phyloP scores from a whole-genome alignment of 1,140 invertebrate genomes.

The Pogonomyrmex barbatus region DNA sequence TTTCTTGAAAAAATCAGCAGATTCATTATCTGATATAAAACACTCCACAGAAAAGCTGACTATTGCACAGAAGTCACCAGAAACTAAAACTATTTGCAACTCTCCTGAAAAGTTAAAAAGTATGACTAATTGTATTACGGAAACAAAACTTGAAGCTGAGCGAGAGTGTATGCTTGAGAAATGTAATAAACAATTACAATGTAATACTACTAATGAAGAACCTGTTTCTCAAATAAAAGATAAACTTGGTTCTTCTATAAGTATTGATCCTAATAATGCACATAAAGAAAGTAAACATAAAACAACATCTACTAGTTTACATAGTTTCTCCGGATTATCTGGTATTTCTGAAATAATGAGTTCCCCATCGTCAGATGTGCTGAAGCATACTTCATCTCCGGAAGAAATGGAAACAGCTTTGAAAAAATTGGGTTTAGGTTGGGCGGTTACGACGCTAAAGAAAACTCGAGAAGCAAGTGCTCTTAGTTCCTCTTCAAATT shows the following conservation, averaged over 20 bases:
- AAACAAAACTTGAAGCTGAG: constrained; percentile 24
- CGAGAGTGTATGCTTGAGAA: constrained; percentile 9
- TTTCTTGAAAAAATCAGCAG: not conserved
- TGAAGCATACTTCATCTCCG: constrained; percentile 80
- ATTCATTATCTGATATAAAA: constrained; percentile 15
- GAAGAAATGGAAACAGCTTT: constrained; percentile 87
- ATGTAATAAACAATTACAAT: constrained; percentile 63
- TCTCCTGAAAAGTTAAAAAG: constrained; percentile 22
- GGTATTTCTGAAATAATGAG: constrained; percentile 82
- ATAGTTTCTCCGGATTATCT: constrained; percentile 81
- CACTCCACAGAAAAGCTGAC: not conserved
- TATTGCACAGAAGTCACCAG: constrained; percentile 30
- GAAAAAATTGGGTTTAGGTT: constrained; percentile 88
- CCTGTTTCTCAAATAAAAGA: constrained; percentile 21
- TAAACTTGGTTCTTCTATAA: constrained; percentile 16
- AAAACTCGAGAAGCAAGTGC: constrained; percentile 89
- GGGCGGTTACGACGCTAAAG: constrained; percentile 89
- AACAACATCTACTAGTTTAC: constrained; percentile 77
- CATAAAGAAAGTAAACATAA: constrained; percentile 69
- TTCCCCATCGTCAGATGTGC: constrained; percentile 77
- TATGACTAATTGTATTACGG: not conserved
- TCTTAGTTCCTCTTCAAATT: constrained; percentile 88
- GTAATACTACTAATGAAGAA: constrained; percentile 43
- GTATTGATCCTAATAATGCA: constrained; percentile 25
- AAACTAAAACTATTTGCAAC: not conserved